phyloP scores from a whole-genome alignment of 2,888 invertebrate genomes.

The Amiota mariae region DNA sequence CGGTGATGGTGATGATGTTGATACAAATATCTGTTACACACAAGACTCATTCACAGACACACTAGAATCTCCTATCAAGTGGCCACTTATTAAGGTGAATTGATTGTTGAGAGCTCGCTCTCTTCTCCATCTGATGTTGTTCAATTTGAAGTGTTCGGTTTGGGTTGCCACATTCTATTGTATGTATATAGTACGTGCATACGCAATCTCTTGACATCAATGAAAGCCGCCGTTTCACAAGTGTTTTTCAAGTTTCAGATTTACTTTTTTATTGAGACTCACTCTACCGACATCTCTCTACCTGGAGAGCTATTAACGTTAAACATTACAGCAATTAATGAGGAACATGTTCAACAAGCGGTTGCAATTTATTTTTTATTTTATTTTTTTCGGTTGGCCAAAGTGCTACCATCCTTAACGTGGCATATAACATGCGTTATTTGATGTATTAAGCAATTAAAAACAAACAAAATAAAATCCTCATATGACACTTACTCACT shows the following conservation, averaged over 20 bases:
- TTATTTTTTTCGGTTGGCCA: neutral
- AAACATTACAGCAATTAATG: conserved; percentile 14
- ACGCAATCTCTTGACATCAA: too few relatives aligned
- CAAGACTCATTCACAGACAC: conserved; percentile 5
- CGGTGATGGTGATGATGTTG: conserved; percentile 5
- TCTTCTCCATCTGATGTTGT: neutral
- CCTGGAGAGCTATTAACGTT: neutral
- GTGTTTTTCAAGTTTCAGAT: neutral
- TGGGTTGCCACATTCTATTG: neutral
- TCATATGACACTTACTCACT: neutral
- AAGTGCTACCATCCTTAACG: neutral
- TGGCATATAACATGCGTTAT: conserved; percentile 1
- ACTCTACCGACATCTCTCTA: neutral
- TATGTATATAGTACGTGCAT: neutral
- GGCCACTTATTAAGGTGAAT: neutral
- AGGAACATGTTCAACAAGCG: conserved; percentile 12
- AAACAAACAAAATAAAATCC: conserved; percentile 9
- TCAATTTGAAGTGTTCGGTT: neutral
- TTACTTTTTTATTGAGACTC: neutral
- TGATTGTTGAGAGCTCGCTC: neutral
- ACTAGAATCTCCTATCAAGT: neutral
- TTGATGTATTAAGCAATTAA: conserved; percentile 13
- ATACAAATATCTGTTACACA: conserved; percentile 8
- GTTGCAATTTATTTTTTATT: neutral
- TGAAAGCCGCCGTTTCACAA: too few relatives aligned